These are phyloP conservation scores for Salminus brasiliensis DNA, from an alignment of 2,113 vertebrate genomes.

Conservation along the genomic window DNA sequence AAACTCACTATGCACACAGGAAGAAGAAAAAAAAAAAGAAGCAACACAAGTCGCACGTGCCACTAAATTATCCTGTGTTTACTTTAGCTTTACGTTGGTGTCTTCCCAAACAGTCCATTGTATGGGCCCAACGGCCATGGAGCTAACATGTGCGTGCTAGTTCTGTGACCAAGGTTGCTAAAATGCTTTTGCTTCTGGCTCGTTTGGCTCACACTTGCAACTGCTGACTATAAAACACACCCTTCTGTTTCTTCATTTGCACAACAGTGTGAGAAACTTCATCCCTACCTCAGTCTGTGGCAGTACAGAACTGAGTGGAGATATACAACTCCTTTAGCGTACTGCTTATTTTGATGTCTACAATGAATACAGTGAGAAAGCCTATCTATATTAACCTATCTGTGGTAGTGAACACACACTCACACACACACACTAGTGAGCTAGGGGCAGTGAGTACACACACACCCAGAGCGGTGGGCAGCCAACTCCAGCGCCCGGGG, in stretches of 20 bases:
- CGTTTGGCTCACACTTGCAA: neutral
- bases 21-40: too few species aligned
- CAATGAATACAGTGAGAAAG: neutral
- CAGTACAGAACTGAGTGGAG: neutral
- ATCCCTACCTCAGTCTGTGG: constrained; percentile 10
- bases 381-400: too few species aligned
- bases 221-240: constrained; percentile 44
- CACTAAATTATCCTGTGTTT: too few species aligned
- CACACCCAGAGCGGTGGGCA: too few species aligned
- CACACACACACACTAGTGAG: too few species aligned
- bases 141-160: neutral
- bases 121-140: too few species aligned
- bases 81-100: too few species aligned
- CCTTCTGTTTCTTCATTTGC: constrained; percentile 57
- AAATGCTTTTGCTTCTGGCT: neutral
- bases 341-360: neutral
- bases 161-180: neutral
- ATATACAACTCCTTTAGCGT: neutral
- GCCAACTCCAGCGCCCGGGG: too few species aligned
- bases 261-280: constrained; percentile 49
- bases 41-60: too few species aligned
- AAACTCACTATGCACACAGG: neutral
- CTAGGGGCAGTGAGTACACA: too few species aligned
- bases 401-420: too few species aligned
- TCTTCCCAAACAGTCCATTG: too few species aligned